A percentile compares a stretch with the other conserved stretches of the same genome.
Conservation (phyloP, 2,113 vertebrate genomes). For the Forbesichthys papilliferus region DNA sequence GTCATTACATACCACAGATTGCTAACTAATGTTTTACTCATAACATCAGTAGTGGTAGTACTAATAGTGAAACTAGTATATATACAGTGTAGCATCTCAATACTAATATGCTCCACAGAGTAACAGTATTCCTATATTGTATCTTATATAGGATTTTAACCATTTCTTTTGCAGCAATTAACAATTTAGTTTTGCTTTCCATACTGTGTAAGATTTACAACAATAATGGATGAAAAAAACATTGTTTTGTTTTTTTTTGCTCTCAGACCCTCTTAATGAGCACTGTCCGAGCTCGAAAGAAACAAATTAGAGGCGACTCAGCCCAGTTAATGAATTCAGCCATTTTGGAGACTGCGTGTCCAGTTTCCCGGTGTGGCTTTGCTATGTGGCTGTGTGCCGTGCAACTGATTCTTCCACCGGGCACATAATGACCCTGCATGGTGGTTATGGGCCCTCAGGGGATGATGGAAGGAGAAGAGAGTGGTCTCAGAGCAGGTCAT, state of each 20-base stretch:
- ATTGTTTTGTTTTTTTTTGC: slow-evolving; percentile 31
- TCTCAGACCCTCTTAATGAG: slow-evolving; percentile 66
- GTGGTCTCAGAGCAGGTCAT: slow-evolving; percentile 75
- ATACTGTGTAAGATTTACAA: slow-evolving; percentile 60
- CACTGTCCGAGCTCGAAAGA: slow-evolving; percentile 63
- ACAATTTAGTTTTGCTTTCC: slow-evolving; percentile 39
- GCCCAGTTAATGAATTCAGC: slow-evolving; percentile 70
- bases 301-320: slow-evolving; percentile 67
- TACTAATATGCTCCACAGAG: slow-evolving; percentile 8
- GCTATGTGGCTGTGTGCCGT: slow-evolving; percentile 53
- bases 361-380: slow-evolving; percentile 54
- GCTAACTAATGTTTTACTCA: not conserved
- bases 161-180: slow-evolving; percentile 60
- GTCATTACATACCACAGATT: slow-evolving; percentile 20
- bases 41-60: slow-evolving; percentile 4
- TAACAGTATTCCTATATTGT: not conserved
- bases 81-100: slow-evolving; percentile 1
- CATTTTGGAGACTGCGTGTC: slow-evolving; percentile 69
- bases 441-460: slow-evolving; percentile 77
- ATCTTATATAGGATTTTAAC: not conserved
- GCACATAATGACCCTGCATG: slow-evolving; percentile 78
- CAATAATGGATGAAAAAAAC: slow-evolving; percentile 54
- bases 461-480: slow-evolving; percentile 62
- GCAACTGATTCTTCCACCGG: slow-evolving; percentile 73
- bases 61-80: slow-evolving; percentile 4